phyloP scores from a whole-genome alignment of 2,797 vertebrate species.

The Crocidura indochinensis region DNA sequence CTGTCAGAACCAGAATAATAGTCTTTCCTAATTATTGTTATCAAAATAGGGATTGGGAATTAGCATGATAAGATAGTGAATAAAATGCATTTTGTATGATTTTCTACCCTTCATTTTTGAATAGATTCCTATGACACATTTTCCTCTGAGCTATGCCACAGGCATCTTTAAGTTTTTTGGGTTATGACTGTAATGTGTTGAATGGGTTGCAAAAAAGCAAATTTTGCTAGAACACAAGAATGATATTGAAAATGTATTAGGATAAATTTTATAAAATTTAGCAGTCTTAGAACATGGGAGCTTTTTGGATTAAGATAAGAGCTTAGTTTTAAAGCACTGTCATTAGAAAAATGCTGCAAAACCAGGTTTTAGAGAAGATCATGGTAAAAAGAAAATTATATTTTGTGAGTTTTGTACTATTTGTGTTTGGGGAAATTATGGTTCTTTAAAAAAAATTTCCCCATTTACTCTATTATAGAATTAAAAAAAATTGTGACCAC shows the following conservation, averaged over 20 bases:
- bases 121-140: slow-evolving; percentile 44
- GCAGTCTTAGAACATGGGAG: not conserved
- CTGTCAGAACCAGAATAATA: slow-evolving; percentile 49
- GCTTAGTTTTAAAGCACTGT: not conserved
- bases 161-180: slow-evolving; percentile 35
- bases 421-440: too few relatives aligned
- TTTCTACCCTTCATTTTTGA: slow-evolving; percentile 46
- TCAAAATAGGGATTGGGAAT: slow-evolving; percentile 54
- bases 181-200: slow-evolving; percentile 1
- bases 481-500: slow-evolving; percentile 14
- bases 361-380: not conserved
- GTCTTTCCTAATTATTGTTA: slow-evolving; percentile 45
- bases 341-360: slow-evolving; percentile 38
- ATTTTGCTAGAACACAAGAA: slow-evolving; percentile 43
- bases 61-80: slow-evolving; percentile 69
- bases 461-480: slow-evolving; percentile 7
- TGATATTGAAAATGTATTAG: not conserved
- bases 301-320: not conserved
- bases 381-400: not conserved
- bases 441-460: not conserved
- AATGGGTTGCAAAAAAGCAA: not conserved
- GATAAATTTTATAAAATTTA: not conserved
- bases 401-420: not conserved
- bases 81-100: slow-evolving; percentile 66
- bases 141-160: slow-evolving; percentile 7